Conservation (phyloP, 2,888 invertebrate species). For the Drosophila koepferae region DNA sequence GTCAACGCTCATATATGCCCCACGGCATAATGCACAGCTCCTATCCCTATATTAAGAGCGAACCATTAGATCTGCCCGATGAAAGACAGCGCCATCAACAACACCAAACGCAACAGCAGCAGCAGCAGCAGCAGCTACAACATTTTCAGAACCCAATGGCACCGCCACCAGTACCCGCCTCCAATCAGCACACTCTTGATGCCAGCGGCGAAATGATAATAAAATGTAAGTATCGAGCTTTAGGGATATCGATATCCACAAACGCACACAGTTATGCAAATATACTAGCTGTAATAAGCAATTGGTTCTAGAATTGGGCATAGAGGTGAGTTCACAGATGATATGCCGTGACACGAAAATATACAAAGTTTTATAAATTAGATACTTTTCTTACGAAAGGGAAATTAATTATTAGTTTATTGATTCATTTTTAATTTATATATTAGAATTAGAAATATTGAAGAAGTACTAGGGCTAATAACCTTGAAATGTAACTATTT, state of each 20-base stretch:
- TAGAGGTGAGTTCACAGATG: slow-evolving; percentile 16
- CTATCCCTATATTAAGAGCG: slow-evolving; percentile 79
- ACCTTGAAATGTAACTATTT: not conserved
- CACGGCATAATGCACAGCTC: slow-evolving; percentile 59
- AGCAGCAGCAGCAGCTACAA: slow-evolving; percentile 41
- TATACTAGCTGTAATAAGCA: slow-evolving; percentile 29
- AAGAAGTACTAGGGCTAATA: too few species aligned
- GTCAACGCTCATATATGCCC: slow-evolving; percentile 65
- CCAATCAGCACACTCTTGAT: slow-evolving; percentile 50
- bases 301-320: slow-evolving; percentile 17
- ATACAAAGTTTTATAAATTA: too few species aligned
- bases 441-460: too few species aligned
- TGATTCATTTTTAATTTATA: not conserved
- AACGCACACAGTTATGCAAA: slow-evolving; percentile 13
- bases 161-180: slow-evolving; percentile 64
- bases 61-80: slow-evolving; percentile 69
- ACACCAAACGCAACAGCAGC: slow-evolving; percentile 37
- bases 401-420: not conserved
- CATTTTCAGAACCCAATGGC: slow-evolving; percentile 68
- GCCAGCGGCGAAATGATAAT: slow-evolving; percentile 66
- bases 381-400: not conserved
- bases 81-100: slow-evolving; percentile 56
- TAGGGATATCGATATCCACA: slow-evolving; percentile 51
- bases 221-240: slow-evolving; percentile 68
- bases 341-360: not conserved